These are phyloP conservation scores for Hyperoodon ampullatus DNA, from an alignment of 2,113 vertebrate species.

Conservation along the genomic window DNA sequence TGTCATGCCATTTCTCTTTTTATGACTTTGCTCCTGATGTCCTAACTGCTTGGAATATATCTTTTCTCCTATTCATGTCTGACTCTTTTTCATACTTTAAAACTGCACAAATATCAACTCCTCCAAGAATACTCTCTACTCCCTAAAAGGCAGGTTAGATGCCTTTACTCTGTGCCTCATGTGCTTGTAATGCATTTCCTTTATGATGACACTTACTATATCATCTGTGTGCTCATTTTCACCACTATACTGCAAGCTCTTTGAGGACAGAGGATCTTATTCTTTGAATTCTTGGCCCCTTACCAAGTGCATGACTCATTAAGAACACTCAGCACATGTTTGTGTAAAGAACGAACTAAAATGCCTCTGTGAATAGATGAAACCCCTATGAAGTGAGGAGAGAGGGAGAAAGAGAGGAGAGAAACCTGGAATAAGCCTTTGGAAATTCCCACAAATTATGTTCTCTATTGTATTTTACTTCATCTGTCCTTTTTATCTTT, in stretches of 20 bases:
- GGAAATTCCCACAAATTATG: not conserved
- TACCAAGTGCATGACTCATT: conserved; percentile 3
- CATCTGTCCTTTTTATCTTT: conserved; percentile 31
- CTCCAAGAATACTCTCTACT: not conserved
- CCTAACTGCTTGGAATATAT: not conserved
- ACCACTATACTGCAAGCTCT: not conserved
- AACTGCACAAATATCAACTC: not conserved
- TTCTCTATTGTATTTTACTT: conserved; percentile 16
- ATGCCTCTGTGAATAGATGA: not conserved
- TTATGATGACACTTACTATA: not conserved
- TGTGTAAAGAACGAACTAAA: conserved; percentile 55
- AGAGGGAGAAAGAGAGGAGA: not conserved
- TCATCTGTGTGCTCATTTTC: not conserved
- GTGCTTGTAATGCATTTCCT: not conserved
- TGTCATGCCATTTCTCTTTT: not conserved
- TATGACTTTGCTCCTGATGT: not conserved
- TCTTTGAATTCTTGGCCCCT: conserved; percentile 27
- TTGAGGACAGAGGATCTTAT: conserved; percentile 16
- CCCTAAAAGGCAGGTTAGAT: not conserved
- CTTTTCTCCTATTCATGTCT: not conserved
- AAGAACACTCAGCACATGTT: conserved; percentile 11
- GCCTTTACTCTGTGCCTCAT: not conserved
- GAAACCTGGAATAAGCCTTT: not conserved
- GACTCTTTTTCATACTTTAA: not conserved
- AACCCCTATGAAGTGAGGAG: not conserved